Conservation (phyloP, 2,888 invertebrate genomes). For the Steinernema carpocapsae region DNA sequence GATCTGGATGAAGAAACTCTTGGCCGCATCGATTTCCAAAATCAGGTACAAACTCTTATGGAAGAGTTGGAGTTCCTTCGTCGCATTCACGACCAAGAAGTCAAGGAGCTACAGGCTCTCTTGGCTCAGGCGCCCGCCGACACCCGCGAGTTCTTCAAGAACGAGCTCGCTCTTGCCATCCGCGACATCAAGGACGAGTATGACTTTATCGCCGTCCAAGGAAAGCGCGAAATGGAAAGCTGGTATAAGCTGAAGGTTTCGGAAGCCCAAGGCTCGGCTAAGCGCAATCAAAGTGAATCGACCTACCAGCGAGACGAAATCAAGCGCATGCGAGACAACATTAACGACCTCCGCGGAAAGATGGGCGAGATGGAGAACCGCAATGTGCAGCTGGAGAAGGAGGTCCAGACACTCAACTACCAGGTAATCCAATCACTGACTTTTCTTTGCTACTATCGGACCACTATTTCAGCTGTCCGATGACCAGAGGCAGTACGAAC, state of each 20-base stretch:
- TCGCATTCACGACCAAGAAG: constrained; percentile 69
- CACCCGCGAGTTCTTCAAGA: constrained; percentile 72
- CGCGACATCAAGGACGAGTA: constrained; percentile 72
- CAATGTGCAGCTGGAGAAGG: constrained; percentile 71
- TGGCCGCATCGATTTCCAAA: constrained; percentile 69
- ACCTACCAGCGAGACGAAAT: constrained; percentile 71
- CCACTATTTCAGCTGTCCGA: constrained; percentile 64
- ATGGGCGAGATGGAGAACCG: constrained; percentile 56
- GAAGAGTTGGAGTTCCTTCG: constrained; percentile 69
- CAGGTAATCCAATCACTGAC: constrained; percentile 43
- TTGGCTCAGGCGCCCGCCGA: constrained; percentile 68
- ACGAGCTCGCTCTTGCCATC: constrained; percentile 72
- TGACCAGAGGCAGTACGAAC: constrained; percentile 70
- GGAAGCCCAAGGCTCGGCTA: constrained; percentile 68
- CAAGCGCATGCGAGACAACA: constrained; percentile 69
- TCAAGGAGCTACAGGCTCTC: constrained; percentile 69
- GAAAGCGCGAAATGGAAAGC: constrained; percentile 72
- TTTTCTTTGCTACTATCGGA: too few relatives aligned
- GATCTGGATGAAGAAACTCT: constrained; percentile 71
- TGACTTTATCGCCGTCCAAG: constrained; percentile 70
- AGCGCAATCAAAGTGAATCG: constrained; percentile 69
- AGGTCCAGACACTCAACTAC: constrained; percentile 68
- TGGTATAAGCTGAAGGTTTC: constrained; percentile 73
- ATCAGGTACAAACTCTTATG: constrained; percentile 69
- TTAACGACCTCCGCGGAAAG: constrained; percentile 68